Evolutionary conservation across 2,113 vertebrate species (phyloP).

Genomic region (Loxodonta africana): DNA sequence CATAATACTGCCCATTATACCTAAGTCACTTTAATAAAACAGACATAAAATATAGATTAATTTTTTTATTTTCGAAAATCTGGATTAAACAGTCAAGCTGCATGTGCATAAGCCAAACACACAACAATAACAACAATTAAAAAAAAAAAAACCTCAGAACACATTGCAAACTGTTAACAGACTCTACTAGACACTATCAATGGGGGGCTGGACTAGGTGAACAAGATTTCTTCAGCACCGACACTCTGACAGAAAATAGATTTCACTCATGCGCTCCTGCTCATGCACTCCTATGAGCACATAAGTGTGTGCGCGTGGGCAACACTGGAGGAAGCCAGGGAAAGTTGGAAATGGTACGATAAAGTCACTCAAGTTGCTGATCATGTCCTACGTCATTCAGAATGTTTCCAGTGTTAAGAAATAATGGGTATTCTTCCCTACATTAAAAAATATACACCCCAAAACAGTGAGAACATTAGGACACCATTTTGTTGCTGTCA

Average conservation of each 20-base stretch:
- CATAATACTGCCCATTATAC: background rate
- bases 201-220: background rate
- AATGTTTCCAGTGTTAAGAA: conserved; percentile 60
- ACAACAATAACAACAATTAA: conserved; percentile 21
- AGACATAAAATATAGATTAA: conserved; percentile 68
- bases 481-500: conserved; percentile 36
- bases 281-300: background rate
- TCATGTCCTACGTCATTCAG: background rate
- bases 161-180: conserved; percentile 60
- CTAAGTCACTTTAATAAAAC: conserved; percentile 70
- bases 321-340: background rate
- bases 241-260: background rate
- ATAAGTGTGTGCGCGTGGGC: background rate
- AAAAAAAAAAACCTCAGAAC: background rate
- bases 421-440: background rate
- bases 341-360: background rate
- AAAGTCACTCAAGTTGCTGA: conserved; percentile 25
- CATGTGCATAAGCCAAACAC: conserved; percentile 61
- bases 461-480: conserved; percentile 21
- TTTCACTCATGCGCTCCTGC: background rate
- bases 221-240: background rate
- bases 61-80: conserved; percentile 69
- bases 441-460: background rate
- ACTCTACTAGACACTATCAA: background rate
- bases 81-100: conserved; percentile 70